phyloP scores from a whole-genome alignment of 1,140 invertebrate genomes.

The Drosophila virilis region DNA sequence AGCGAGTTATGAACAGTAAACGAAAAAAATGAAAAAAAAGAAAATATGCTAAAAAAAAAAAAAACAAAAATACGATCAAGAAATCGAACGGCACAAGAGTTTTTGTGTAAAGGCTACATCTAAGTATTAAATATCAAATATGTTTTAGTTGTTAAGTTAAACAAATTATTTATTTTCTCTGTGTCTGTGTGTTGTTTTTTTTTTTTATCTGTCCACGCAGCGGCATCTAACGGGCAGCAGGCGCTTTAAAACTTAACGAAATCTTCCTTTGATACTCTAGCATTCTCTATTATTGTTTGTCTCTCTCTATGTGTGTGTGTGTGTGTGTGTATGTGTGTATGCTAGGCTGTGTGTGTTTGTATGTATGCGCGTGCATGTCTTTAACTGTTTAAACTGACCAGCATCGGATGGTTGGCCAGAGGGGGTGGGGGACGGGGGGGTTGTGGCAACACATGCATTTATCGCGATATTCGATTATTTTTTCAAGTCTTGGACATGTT shows the following conservation, averaged over 20 bases:
- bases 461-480: conserved; percentile 10
- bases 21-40: neutral
- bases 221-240: conserved; percentile 23
- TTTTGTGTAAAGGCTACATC: conserved; percentile 65
- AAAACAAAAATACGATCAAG: no score
- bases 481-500: conserved; percentile 22
- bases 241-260: conserved; percentile 13
- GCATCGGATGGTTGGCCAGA: neutral
- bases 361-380: conserved; percentile 3
- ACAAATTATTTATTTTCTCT: conserved; percentile 76
- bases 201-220: neutral
- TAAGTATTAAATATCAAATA: conserved; percentile 82
- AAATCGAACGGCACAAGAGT: conserved; percentile 14
- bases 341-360: neutral
- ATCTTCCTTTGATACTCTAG: conserved; percentile 8
- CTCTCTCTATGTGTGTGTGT: conserved; percentile 2
- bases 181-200: conserved; percentile 9
- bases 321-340: conserved; percentile 1
- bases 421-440: neutral
- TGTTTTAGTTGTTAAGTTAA: conserved; percentile 68
- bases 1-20: conserved; percentile 7
- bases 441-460: conserved; percentile 23
- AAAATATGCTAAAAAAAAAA: neutral
- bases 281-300: conserved; percentile 35
- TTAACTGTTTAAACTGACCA: conserved; percentile 22